A percentile compares a stretch with the other conserved stretches of the same genome.
phyloP scores from a whole-genome alignment of 1,140 invertebrate genomes.

The Apis dorsata region DNA sequence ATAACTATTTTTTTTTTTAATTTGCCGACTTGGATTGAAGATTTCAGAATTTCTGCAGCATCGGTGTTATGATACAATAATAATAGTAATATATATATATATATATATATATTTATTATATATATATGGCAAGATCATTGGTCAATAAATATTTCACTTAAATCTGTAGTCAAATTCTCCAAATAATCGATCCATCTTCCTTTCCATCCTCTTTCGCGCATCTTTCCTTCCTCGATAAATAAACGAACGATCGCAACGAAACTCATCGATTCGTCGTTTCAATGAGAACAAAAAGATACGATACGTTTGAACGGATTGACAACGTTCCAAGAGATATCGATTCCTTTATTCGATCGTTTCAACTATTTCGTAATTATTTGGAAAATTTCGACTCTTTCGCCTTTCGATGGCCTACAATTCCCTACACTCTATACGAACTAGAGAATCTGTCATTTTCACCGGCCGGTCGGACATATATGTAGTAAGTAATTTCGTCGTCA shows the following conservation, averaged over 20 bases:
- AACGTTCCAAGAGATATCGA: too few relatives aligned
- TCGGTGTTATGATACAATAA: conserved; percentile 67
- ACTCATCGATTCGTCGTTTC: neutral
- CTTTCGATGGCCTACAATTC: conserved; percentile 46
- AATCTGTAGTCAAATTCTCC: conserved; percentile 61
- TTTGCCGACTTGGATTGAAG: conserved; percentile 54
- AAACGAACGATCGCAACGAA: conserved; percentile 2
- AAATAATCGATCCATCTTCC: conserved; percentile 60
- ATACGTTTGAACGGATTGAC: too few relatives aligned
- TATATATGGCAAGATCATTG: conserved; percentile 73
- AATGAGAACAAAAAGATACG: conserved; percentile 17
- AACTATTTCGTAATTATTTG: conserved; percentile 58
- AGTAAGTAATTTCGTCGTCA: conserved; percentile 20
- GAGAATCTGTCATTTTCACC: conserved; percentile 58
- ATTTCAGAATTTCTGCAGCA: conserved; percentile 64
- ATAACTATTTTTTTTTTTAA: conserved; percentile 59
- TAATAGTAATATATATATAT: conserved; percentile 64
- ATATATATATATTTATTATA: conserved; percentile 53
- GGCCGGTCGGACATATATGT: conserved; percentile 41
- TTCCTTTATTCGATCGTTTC: too few relatives aligned
- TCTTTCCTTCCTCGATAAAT: conserved; percentile 28
- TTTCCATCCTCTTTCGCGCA: neutral
- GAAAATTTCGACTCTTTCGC: conserved; percentile 56
- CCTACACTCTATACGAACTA: conserved; percentile 66
- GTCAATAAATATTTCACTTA: conserved; percentile 74